A percentile compares a stretch with the other conserved stretches of the same genome.
These are phyloP conservation scores for Apis laboriosa DNA, from an alignment of 1,140 invertebrate genomes.

Conservation along the genomic window DNA sequence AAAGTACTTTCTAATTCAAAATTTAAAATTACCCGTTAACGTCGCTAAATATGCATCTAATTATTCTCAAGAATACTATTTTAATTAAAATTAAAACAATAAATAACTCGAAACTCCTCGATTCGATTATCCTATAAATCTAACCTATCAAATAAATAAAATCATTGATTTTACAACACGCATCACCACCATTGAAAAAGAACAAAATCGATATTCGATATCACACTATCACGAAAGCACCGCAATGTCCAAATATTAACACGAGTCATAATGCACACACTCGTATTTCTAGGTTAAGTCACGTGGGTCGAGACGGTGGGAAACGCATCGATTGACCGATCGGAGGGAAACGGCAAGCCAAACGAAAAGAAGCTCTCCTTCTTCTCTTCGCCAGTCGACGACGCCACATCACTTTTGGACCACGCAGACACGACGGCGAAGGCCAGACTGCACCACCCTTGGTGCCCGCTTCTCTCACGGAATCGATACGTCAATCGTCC, in stretches of 20 bases:
- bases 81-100: too few relatives aligned
- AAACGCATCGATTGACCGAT: not conserved
- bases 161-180: too few relatives aligned
- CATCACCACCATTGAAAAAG: too few relatives aligned
- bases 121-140: too few relatives aligned
- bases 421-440: slow-evolving; percentile 70
- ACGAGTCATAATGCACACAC: not conserved
- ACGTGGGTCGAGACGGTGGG: not conserved
- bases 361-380: too few relatives aligned
- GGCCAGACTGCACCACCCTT: slow-evolving; percentile 69
- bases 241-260: not conserved
- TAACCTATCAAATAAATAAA: too few relatives aligned
- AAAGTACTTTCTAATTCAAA: too few relatives aligned
- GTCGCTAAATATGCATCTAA: too few relatives aligned
- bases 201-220: too few relatives aligned
- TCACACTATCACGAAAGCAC: not conserved
- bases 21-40: too few relatives aligned
- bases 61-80: too few relatives aligned
- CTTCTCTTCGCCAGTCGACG: slow-evolving; percentile 35
- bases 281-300: not conserved
- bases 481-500: slow-evolving; percentile 75
- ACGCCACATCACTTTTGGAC: slow-evolving; percentile 70
- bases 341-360: not conserved
- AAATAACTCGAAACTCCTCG: too few relatives aligned
- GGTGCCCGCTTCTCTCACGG: slow-evolving; percentile 35